Conservation (phyloP, 2,888 invertebrate species). For the Stegophylla sp. region DNA sequence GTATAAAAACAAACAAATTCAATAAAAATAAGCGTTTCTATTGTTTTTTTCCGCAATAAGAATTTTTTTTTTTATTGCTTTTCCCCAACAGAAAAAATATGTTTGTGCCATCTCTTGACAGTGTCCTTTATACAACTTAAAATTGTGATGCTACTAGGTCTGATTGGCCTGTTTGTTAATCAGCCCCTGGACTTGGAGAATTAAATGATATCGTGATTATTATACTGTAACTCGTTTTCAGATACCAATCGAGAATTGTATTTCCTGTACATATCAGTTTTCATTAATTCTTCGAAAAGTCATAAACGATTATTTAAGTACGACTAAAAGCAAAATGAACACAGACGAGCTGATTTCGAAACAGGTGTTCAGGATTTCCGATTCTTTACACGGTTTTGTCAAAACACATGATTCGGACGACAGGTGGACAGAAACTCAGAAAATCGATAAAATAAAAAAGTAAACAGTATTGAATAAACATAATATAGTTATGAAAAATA, state of each 20-base stretch:
- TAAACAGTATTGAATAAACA: not conserved
- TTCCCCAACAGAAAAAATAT: too few species aligned
- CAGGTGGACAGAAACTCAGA: not conserved
- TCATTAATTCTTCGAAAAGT: slow-evolving; percentile 20
- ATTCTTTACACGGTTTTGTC: not conserved
- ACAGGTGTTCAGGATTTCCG: not conserved
- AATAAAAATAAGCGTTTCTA: too few species aligned
- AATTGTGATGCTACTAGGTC: too few species aligned
- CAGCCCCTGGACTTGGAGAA: too few species aligned
- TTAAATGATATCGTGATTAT: not conserved
- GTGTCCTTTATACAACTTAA: too few species aligned
- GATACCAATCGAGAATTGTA: slow-evolving; percentile 6
- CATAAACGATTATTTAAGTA: not conserved
- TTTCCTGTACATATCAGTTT: slow-evolving; percentile 19
- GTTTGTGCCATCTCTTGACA: too few species aligned
- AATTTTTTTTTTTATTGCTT: too few species aligned
- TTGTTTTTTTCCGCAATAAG: too few species aligned
- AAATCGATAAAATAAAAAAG: slow-evolving; percentile 17
- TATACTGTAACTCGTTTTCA: not conserved
- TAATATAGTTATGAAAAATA: not conserved
- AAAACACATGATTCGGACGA: not conserved
- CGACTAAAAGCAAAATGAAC: not conserved
- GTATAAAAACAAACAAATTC: too few species aligned
- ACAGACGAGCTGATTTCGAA: not conserved
- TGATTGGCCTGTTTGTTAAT: too few species aligned